Conservation (phyloP, 2,888 invertebrate genomes). For the Noctua janthina region DNA sequence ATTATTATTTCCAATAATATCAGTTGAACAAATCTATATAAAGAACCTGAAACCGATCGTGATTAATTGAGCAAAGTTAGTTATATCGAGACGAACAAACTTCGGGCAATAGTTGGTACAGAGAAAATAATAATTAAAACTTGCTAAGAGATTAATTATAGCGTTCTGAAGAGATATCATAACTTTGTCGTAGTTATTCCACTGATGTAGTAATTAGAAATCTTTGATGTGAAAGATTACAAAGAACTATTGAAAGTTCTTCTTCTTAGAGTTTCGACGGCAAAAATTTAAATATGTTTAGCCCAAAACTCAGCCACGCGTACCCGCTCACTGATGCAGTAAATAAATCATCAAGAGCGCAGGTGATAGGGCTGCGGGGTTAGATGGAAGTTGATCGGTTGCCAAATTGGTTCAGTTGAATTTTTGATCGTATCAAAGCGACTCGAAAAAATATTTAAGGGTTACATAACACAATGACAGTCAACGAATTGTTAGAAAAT, state of each 20-base stretch:
- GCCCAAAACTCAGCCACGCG: too few relatives aligned
- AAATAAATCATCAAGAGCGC: too few relatives aligned
- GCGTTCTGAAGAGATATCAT: conserved; percentile 31
- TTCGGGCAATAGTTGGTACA: conserved; percentile 37
- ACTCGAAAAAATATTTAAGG: neutral
- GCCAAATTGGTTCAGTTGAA: neutral
- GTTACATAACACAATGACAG: neutral
- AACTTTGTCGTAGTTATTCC: conserved; percentile 44
- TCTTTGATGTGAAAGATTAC: conserved; percentile 31
- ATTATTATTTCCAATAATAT: conserved; percentile 12
- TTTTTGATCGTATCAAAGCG: neutral
- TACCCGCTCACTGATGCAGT: too few relatives aligned
- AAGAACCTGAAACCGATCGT: conserved; percentile 30
- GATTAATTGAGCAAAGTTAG: conserved; percentile 54
- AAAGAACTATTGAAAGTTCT: conserved; percentile 1
- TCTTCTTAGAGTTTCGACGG: too few relatives aligned
- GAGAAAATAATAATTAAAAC: conserved; percentile 64
- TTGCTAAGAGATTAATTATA: conserved; percentile 57
- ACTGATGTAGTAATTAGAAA: conserved; percentile 46
- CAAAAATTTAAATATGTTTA: too few relatives aligned
- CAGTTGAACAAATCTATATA: conserved; percentile 14
- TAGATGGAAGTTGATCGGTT: neutral
- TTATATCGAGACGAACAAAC: conserved; percentile 35
- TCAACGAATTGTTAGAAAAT: neutral
- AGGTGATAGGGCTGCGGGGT: too few relatives aligned